Conservation (phyloP, 2,888 invertebrate genomes). For the Lycophotia porphyrea region DNA sequence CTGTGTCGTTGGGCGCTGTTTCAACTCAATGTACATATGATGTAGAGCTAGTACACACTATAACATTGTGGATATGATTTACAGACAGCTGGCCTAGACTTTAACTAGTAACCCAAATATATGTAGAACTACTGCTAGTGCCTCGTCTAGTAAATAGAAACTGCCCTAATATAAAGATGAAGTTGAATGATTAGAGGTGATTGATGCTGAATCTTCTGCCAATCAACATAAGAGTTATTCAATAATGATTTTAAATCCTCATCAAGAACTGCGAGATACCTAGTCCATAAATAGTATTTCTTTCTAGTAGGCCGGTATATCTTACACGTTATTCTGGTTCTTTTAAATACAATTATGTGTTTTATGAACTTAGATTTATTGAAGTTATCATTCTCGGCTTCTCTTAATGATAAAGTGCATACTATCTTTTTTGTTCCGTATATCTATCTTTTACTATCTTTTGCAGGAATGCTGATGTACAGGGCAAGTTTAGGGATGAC, state of each 20-base stretch:
- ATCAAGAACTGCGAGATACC: not conserved
- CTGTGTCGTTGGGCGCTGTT: slow-evolving; percentile 15
- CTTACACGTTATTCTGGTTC: too few relatives aligned
- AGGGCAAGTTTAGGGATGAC: not conserved
- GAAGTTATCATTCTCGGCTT: not conserved
- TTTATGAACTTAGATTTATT: not conserved
- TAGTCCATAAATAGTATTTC: not conserved
- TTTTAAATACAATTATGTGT: not conserved
- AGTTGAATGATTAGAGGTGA: not conserved
- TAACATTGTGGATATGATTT: not conserved
- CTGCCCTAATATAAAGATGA: not conserved
- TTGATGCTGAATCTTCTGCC: not conserved
- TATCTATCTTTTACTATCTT: too few relatives aligned
- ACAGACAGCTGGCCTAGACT: not conserved
- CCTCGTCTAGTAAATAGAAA: not conserved
- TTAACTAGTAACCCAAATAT: slow-evolving; percentile 12
- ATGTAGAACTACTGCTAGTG: not conserved
- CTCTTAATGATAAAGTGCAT: not conserved
- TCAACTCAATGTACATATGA: slow-evolving; percentile 7
- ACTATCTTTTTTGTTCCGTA: too few relatives aligned
- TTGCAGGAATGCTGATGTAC: not conserved
- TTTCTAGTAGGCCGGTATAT: not conserved
- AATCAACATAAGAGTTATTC: not conserved
- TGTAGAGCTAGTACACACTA: not conserved
- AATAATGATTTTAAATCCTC: not conserved